phyloP scores from a whole-genome alignment of 2,888 invertebrate genomes.

The Kryphioiulus occultus region DNA sequence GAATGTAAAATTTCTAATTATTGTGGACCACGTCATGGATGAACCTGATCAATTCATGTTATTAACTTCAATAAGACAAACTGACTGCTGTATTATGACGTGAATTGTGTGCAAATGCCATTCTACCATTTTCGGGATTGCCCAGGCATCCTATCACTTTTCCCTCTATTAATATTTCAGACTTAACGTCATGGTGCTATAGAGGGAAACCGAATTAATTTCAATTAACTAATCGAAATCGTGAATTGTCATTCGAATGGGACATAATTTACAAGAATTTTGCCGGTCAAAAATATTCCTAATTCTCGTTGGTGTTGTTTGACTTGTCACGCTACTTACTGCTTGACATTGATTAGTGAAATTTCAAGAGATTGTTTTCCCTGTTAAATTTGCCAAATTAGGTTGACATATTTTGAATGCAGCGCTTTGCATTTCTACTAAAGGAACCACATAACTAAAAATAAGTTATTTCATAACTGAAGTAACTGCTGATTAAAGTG shows the following conservation, averaged over 20 bases:
- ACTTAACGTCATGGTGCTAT: background rate
- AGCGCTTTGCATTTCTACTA: slow-evolving; percentile 24
- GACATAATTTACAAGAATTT: background rate
- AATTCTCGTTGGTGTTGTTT: background rate
- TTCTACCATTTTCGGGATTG: background rate
- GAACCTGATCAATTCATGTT: no score
- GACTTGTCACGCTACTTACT: background rate
- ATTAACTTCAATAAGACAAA: no score
- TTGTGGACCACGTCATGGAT: no score
- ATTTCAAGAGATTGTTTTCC: background rate
- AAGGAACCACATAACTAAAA: background rate
- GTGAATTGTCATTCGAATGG: background rate
- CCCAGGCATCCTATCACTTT: background rate
- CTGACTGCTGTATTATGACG: background rate
- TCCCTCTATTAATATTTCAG: background rate
- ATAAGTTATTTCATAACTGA: background rate
- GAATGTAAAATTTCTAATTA: background rate
- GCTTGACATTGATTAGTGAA: background rate
- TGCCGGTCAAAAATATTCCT: background rate
- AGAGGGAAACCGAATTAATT: background rate
- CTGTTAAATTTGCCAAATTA: background rate
- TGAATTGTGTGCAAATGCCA: background rate
- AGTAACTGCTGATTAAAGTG: background rate
- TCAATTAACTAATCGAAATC: background rate
- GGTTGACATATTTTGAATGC: background rate